A percentile compares a stretch with the other conserved stretches of the same genome.
Conservation (phyloP, 37 sponge, comb jelly and placozoan species). For the Haliclona indistincta region DNA sequence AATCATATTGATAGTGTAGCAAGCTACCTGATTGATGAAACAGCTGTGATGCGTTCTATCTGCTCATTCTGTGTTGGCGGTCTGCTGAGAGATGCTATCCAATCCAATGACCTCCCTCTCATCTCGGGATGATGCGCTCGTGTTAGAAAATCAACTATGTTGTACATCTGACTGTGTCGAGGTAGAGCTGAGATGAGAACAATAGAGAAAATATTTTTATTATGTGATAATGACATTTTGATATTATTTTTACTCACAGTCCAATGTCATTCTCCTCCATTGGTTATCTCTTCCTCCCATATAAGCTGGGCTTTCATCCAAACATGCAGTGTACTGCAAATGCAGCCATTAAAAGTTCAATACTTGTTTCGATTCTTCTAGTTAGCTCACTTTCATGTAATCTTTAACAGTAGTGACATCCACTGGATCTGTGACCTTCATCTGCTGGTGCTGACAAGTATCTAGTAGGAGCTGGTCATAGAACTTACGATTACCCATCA, state of each 20-base stretch:
- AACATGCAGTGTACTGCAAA: conserved; percentile 51
- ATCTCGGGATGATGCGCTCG: not conserved
- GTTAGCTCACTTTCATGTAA: conserved; percentile 74
- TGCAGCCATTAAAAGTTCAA: not conserved
- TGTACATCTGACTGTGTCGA: conserved; percentile 43
- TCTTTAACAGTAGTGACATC: conserved; percentile 93
- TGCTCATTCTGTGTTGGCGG: conserved; percentile 51
- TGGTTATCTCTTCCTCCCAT: conserved; percentile 92
- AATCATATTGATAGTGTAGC: not conserved
- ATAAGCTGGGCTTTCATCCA: conserved; percentile 91
- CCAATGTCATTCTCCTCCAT: conserved; percentile 86
- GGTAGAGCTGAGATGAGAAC: conserved; percentile 39
- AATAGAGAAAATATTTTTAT: not conserved
- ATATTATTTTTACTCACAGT: conserved; percentile 37
- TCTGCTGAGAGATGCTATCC: conserved; percentile 24
- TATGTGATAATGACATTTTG: not conserved
- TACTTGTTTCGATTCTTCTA: not conserved
- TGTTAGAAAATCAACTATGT: conserved; percentile 40
- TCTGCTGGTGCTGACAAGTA: conserved; percentile 68
- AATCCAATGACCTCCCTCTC: conserved; percentile 15
- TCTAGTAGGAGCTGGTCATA: conserved; percentile 87
- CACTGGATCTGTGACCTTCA: conserved; percentile 69
- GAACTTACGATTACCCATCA: conserved; percentile 88
- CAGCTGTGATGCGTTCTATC: conserved; percentile 18
- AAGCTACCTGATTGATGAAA: conserved; percentile 24